Evolutionary conservation across 1,140 invertebrate genomes (phyloP).

Genomic region (Alviniconcha marisindica): DNA sequence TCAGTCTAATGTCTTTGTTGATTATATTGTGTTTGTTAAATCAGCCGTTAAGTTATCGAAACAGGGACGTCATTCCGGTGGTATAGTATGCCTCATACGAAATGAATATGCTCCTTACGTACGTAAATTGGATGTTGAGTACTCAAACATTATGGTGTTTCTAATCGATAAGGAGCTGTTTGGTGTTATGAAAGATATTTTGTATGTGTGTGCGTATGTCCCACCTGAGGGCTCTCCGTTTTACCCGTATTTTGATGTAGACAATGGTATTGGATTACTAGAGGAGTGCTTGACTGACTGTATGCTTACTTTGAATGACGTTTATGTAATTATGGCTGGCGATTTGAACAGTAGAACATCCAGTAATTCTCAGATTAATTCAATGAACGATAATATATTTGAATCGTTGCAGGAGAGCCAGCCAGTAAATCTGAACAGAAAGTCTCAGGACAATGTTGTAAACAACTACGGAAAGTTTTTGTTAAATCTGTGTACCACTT

Average conservation of each 20-base stretch:
- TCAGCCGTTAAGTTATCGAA: background rate
- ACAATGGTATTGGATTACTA: background rate
- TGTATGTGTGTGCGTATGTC: constrained; percentile 2
- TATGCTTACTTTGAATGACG: background rate
- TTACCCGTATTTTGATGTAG: background rate
- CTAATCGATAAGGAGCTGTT: background rate
- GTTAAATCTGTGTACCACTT: too few species aligned
- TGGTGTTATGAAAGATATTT: background rate
- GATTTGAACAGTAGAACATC: background rate
- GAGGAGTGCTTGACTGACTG: background rate
- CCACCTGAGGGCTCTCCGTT: background rate
- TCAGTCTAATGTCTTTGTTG: background rate
- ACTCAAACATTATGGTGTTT: too few species aligned
- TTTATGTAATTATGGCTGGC: background rate
- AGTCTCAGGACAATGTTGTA: too few species aligned
- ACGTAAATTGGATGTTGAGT: too few species aligned
- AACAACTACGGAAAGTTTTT: too few species aligned
- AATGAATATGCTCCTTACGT: background rate
- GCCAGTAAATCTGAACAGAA: too few species aligned
- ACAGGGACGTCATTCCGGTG: background rate
- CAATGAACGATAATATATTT: too few species aligned
- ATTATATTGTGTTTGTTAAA: background rate
- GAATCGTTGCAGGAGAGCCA: too few species aligned
- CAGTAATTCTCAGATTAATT: too few species aligned
- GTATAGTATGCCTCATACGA: too few species aligned